These are phyloP conservation scores for Anolis carolinensis DNA, from an alignment of 2,113 vertebrate genomes.

Conservation along the genomic window DNA sequence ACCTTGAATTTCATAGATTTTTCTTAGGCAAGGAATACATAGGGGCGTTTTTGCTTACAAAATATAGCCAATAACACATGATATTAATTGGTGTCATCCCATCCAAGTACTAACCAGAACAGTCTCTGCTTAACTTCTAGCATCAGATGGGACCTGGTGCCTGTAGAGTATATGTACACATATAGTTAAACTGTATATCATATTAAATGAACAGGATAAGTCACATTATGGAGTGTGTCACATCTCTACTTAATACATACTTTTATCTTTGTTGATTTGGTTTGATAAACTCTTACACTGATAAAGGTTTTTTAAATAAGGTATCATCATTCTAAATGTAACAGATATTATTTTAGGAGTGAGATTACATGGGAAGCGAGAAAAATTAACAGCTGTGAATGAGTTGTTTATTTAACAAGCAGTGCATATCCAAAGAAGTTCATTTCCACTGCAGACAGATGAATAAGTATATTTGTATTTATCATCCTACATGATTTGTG, in stretches of 20 bases:
- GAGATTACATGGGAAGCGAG: not conserved
- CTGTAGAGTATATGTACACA: no score
- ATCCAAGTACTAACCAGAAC: no score
- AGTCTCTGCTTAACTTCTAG: no score
- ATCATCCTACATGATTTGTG: not conserved
- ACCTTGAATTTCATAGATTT: no score
- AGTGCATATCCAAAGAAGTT: not conserved
- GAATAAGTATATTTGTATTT: not conserved
- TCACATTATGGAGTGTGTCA: not conserved
- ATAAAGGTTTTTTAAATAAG: not conserved
- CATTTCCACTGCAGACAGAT: not conserved
- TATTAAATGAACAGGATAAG: no score
- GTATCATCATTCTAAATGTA: not conserved
- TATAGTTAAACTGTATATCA: no score
- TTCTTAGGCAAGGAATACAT: no score
- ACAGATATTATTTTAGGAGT: not conserved
- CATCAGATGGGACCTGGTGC: no score
- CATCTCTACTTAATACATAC: not conserved
- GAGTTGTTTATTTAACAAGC: not conserved
- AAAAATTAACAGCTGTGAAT: not conserved
- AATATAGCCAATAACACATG: no score
- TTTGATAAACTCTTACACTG: not conserved
- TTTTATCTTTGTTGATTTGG: not conserved
- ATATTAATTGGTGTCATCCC: no score
- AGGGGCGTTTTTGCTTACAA: no score